phyloP scores from a whole-genome alignment of 1,140 invertebrate species.

The Paralvinella palmiformis region DNA sequence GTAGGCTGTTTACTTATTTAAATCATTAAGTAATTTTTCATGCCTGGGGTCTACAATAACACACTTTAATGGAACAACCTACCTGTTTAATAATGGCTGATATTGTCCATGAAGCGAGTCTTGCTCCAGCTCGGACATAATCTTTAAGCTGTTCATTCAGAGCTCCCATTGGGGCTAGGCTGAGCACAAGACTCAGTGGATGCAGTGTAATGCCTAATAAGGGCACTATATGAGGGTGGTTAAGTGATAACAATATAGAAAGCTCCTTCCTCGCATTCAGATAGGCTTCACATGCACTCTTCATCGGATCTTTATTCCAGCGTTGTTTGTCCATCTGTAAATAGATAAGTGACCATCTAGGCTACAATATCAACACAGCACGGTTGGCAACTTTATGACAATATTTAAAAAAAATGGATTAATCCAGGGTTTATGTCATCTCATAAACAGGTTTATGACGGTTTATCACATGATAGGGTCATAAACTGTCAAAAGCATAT shows the following conservation, averaged over 20 bases:
- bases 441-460: no score
- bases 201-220: conserved; percentile 64
- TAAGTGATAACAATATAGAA: conserved; percentile 75
- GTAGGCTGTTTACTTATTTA: no score
- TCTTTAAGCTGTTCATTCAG: conserved; percentile 74
- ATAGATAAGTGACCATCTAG: no score
- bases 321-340: conserved; percentile 61
- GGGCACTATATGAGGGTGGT: conserved; percentile 87
- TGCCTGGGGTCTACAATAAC: no score
- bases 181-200: conserved; percentile 84
- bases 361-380: no score
- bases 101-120: conserved; percentile 70
- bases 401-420: no score
- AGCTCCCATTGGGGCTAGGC: conserved; percentile 85
- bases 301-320: conserved; percentile 42
- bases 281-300: conserved; percentile 74
- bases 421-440: no score
- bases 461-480: no score
- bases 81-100: conserved; percentile 81
- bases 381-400: no score
- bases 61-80: no score
- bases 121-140: conserved; percentile 74
- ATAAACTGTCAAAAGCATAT: no score
- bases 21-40: no score
- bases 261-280: conserved; percentile 90